Evolutionary conservation across 2,888 invertebrate genomes (phyloP).

Genomic region (Caenorhabditis plicata): DNA sequence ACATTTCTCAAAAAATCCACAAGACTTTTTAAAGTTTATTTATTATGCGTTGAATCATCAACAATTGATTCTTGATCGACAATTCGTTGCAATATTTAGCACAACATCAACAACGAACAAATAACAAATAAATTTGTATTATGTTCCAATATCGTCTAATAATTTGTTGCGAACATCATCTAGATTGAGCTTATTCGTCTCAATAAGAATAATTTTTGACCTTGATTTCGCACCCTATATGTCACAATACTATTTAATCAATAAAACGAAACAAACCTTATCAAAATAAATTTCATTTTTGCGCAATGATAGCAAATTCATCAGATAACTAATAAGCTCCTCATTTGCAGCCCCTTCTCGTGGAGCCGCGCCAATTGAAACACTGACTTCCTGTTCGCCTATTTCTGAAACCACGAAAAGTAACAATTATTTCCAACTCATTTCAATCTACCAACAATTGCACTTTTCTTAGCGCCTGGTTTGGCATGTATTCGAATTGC

Average conservation of each 20-base stretch:
- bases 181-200: conserved; percentile 31
- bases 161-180: conserved; percentile 43
- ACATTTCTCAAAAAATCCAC: no score
- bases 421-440: conserved; percentile 55
- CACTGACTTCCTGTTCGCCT: conserved; percentile 72
- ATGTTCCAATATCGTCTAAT: conserved; percentile 12
- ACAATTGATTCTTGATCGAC: no score
- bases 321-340: conserved; percentile 76
- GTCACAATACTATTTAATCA: no score
- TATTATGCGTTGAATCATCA: no score
- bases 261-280: conserved; percentile 68
- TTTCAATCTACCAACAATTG: conserved; percentile 71
- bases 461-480: conserved; percentile 77
- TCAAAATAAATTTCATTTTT: conserved; percentile 77
- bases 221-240: conserved; percentile 54
- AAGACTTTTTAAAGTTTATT: no score
- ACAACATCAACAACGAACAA: not conserved
- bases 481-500: conserved; percentile 75
- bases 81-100: no score
- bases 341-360: conserved; percentile 80
- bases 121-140: not conserved
- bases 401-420: conserved; percentile 66
- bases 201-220: conserved; percentile 49
- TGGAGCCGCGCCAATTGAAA: conserved; percentile 80
- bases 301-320: conserved; percentile 74